These are phyloP conservation scores for Echinops telfairi DNA, from an alignment of 2,113 vertebrate species.

Conservation along the genomic window DNA sequence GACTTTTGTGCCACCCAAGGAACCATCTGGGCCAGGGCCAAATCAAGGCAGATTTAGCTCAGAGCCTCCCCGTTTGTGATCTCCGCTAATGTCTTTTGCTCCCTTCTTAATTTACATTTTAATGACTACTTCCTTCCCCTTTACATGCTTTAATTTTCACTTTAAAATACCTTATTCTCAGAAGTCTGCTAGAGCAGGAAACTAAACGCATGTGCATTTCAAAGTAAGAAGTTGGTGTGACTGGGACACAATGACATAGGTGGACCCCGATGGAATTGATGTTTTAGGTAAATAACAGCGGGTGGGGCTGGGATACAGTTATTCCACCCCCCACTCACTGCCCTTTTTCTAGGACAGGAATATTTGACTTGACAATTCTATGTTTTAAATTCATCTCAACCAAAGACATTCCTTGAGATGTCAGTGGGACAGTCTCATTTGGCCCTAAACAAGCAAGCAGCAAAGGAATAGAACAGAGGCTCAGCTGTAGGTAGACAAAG, in stretches of 20 bases:
- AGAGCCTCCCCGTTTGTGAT: neutral
- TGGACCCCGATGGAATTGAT: neutral
- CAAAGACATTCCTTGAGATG: neutral
- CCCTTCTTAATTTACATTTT: neutral
- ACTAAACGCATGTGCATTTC: neutral
- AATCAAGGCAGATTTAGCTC: neutral
- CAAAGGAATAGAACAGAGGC: neutral
- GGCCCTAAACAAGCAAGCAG: neutral
- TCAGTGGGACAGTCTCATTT: neutral
- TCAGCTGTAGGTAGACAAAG: neutral
- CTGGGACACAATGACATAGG: too few species aligned
- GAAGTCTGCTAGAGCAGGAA: neutral
- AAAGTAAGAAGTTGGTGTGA: neutral
- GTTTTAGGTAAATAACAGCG: neutral
- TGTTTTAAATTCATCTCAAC: neutral
- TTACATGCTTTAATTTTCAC: slow-evolving; percentile 2
- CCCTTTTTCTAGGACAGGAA: neutral
- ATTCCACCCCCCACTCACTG: too few species aligned
- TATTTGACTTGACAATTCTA: neutral
- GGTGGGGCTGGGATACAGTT: neutral
- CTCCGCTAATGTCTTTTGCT: neutral
- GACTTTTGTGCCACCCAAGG: too few species aligned
- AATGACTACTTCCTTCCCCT: neutral
- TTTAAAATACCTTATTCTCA: neutral
- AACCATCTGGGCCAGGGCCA: neutral